Percentiles rank a stretch among this genome's conserved stretches.
Evolutionary conservation across 2,113 vertebrate species (phyloP).

Genomic region (Taurulus bubalis): DNA sequence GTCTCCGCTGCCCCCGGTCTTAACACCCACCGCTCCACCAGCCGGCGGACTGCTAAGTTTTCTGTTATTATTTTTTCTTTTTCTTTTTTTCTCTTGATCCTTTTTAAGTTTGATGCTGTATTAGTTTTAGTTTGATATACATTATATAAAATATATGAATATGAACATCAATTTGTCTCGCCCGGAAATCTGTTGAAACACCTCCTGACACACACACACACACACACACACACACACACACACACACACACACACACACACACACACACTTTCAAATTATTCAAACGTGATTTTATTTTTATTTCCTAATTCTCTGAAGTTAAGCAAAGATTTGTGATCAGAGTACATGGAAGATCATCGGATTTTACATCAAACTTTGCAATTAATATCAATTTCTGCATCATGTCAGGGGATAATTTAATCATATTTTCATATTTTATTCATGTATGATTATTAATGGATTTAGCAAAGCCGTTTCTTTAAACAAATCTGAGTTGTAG

Average conservation of each 20-base stretch:
- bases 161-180: constrained; percentile 80
- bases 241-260: constrained; percentile 15
- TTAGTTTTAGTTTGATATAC: constrained; percentile 87
- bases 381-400: not conserved
- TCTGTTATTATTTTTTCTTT: constrained; percentile 41
- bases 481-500: not conserved
- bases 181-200: constrained; percentile 67
- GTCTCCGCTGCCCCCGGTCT: constrained; percentile 55
- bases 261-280: not conserved
- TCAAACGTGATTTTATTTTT: not conserved
- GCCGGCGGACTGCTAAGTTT: constrained; percentile 62
- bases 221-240: constrained; percentile 8
- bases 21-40: constrained; percentile 64
- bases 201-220: constrained; percentile 7
- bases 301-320: not conserved
- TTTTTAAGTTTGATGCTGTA: constrained; percentile 87
- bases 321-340: not conserved
- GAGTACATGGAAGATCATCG: not conserved
- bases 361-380: not conserved
- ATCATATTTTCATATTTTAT: not conserved
- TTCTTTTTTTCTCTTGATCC: constrained; percentile 57
- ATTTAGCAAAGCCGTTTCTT: not conserved
- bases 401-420: not conserved
- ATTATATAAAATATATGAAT: constrained; percentile 86
- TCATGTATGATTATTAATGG: not conserved